Evolutionary conservation across 2,888 invertebrate genomes (phyloP).

Genomic region (Carterocephalus palaemon): DNA sequence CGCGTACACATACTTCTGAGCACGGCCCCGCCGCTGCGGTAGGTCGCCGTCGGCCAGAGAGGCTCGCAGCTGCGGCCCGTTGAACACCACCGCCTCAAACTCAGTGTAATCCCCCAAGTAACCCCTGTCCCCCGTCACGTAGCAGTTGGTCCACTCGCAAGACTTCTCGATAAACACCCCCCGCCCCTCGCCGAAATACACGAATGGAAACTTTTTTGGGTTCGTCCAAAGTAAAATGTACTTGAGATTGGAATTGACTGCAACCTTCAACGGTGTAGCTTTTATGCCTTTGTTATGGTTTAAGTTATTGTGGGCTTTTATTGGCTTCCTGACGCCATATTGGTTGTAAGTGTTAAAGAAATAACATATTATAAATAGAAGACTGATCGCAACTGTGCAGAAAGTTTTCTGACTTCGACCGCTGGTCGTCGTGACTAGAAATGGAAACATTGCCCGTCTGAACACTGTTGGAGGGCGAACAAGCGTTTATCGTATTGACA

Average conservation of each 20-base stretch:
- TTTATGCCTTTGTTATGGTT: no score
- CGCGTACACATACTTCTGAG: constrained; percentile 57
- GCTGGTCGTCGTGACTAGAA: background rate
- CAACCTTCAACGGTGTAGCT: background rate
- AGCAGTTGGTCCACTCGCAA: constrained; percentile 55
- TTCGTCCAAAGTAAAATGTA: constrained; percentile 59
- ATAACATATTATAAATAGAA: constrained; percentile 7
- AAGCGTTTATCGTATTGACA: constrained; percentile 1
- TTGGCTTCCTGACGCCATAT: background rate
- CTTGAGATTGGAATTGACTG: constrained; percentile 32
- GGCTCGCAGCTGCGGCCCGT: constrained; percentile 46
- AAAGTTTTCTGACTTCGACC: constrained; percentile 1
- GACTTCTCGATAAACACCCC: constrained; percentile 44
- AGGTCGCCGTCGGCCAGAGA: constrained; percentile 34
- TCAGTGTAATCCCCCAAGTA: constrained; percentile 42
- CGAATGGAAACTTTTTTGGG: constrained; percentile 44
- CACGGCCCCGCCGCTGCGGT: constrained; percentile 38
- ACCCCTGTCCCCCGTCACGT: constrained; percentile 47
- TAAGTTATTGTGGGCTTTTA: no score
- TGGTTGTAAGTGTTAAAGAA: constrained; percentile 7
- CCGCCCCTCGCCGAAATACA: constrained; percentile 49
- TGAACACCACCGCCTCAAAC: constrained; percentile 54
- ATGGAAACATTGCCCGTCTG: constrained; percentile 8
- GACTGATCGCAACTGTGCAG: background rate
- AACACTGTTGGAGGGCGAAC: background rate